Conservation (phyloP, 2,113 vertebrate genomes). For the Dolichallabes microphthalmus region DNA sequence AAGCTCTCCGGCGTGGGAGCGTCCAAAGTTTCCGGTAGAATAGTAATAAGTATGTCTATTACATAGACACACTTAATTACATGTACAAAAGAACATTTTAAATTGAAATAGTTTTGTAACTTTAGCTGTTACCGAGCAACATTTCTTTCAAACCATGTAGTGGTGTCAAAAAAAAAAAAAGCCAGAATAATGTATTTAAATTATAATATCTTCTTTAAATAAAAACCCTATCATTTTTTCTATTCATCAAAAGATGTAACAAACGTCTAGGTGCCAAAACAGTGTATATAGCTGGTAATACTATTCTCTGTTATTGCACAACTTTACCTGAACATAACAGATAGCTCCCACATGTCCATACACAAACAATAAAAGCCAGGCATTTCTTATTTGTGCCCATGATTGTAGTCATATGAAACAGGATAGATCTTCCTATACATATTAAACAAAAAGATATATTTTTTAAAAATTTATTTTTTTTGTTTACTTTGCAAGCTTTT, state of each 20-base stretch:
- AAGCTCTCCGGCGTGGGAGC: too few relatives aligned
- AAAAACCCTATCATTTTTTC: not conserved
- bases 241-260: not conserved
- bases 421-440: not conserved
- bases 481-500: not conserved
- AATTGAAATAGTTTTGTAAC: not conserved
- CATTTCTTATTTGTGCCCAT: constrained; percentile 58
- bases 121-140: not conserved
- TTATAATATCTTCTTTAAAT: not conserved
- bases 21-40: too few relatives aligned
- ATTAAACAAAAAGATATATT: not conserved
- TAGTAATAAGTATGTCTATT: too few relatives aligned
- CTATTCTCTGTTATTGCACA: not conserved
- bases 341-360: constrained; percentile 49
- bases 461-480: too few relatives aligned
- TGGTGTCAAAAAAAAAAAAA: not conserved
- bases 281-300: not conserved
- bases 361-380: constrained; percentile 35
- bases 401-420: constrained; percentile 26
- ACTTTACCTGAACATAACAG: constrained; percentile 62
- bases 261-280: not conserved
- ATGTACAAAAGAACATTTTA: not conserved
- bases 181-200: too few relatives aligned
- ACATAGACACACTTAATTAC: too few relatives aligned
- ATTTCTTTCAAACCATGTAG: not conserved